These are phyloP conservation scores for Norana najaformis DNA, from an alignment of 2,888 invertebrate genomes.

Conservation along the genomic window DNA sequence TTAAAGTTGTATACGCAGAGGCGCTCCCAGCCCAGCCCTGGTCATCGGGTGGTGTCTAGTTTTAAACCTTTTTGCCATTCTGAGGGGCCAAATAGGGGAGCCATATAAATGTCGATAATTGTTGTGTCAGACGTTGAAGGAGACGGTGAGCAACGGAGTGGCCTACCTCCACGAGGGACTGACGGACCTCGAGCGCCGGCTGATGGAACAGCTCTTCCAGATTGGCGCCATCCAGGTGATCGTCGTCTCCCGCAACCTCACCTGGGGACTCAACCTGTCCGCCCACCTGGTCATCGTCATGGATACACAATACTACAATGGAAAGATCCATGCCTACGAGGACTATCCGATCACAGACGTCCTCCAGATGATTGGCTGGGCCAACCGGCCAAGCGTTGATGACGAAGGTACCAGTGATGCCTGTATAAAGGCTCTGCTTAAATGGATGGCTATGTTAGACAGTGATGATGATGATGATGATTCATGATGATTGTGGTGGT, in stretches of 20 bases:
- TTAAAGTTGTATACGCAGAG: too few species aligned
- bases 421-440: too few species aligned
- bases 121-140: slow-evolving; percentile 76
- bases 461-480: not conserved
- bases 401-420: slow-evolving; percentile 73
- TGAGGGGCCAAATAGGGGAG: too few species aligned
- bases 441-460: too few species aligned
- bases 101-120: not conserved
- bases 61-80: too few species aligned
- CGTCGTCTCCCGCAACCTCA: slow-evolving; percentile 86
- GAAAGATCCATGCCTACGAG: slow-evolving; percentile 79
- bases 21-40: too few species aligned
- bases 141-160: slow-evolving; percentile 90
- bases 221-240: slow-evolving; percentile 86
- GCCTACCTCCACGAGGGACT: slow-evolving; percentile 96
- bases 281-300: slow-evolving; percentile 94
- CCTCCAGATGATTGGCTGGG: slow-evolving; percentile 94
- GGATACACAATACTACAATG: slow-evolving; percentile 91
- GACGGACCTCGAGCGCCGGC: slow-evolving; percentile 77
- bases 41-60: too few species aligned
- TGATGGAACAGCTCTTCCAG: slow-evolving; percentile 90
- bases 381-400: slow-evolving; percentile 88
- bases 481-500: too few species aligned
- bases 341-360: slow-evolving; percentile 97
- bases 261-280: slow-evolving; percentile 85